phyloP scores from a whole-genome alignment of 2,797 vertebrate species.

The Argentina silus region DNA sequence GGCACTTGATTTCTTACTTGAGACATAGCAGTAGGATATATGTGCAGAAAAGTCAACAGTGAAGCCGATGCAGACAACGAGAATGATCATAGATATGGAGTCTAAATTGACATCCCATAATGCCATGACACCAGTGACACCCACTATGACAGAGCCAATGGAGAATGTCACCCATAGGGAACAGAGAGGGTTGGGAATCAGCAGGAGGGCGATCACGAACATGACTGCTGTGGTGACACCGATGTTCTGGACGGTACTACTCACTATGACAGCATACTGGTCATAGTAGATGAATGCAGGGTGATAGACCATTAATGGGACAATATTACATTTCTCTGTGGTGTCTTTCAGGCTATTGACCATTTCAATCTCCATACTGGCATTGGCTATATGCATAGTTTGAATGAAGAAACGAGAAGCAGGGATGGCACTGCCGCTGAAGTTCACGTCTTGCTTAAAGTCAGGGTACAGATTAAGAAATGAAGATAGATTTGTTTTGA shows the following conservation, averaged over 20 bases:
- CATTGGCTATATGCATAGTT: constrained; percentile 60
- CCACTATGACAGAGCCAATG: constrained; percentile 82
- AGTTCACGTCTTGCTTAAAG: constrained; percentile 75
- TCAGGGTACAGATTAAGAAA: constrained; percentile 58
- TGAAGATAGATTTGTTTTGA: constrained; percentile 46
- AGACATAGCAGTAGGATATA: constrained; percentile 81
- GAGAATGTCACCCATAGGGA: constrained; percentile 83
- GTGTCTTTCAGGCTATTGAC: constrained; percentile 60
- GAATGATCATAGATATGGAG: constrained; percentile 84
- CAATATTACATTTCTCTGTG: constrained; percentile 47
- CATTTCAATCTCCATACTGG: constrained; percentile 75
- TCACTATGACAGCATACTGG: constrained; percentile 79
- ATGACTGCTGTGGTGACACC: constrained; percentile 73
- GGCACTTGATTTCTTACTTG: constrained; percentile 58
- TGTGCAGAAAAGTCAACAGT: constrained; percentile 87
- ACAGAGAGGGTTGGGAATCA: constrained; percentile 81
- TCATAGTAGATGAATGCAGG: constrained; percentile 82
- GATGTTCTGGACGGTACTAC: constrained; percentile 80
- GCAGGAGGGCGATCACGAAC: constrained; percentile 78
- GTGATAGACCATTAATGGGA: constrained; percentile 77
- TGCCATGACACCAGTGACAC: constrained; percentile 77
- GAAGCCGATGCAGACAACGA: constrained; percentile 86
- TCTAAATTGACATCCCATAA: constrained; percentile 82
- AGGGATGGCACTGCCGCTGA: constrained; percentile 55
- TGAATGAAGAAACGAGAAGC: constrained; percentile 83